Conservation (phyloP, 1,140 invertebrate species). For the Drosophila ananassae region DNA sequence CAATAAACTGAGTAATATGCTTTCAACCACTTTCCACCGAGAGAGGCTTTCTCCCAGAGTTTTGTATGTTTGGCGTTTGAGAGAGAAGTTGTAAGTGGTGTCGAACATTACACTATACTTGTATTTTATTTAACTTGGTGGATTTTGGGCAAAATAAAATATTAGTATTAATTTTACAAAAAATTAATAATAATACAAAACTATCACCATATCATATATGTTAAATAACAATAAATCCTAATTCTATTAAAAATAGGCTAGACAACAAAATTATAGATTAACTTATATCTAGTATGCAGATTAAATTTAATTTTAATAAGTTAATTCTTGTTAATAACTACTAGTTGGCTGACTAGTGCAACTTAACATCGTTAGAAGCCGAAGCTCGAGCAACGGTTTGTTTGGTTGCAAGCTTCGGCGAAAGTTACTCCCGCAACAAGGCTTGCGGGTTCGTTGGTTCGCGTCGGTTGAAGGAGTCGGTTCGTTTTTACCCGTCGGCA, state of each 20-base stretch:
- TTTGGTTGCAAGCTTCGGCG: constrained; percentile 3
- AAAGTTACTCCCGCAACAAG: not conserved
- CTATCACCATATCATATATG: not conserved
- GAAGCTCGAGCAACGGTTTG: not conserved
- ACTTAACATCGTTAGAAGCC: not conserved
- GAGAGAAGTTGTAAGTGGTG: not conserved
- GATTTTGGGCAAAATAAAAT: too few relatives aligned
- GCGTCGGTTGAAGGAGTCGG: constrained; percentile 63
- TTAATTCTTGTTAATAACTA: not conserved
- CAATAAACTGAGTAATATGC: constrained; percentile 18
- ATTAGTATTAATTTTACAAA: too few relatives aligned
- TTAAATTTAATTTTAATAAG: too few relatives aligned
- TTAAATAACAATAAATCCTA: not conserved
- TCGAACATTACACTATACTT: not conserved
- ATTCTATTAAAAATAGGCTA: not conserved
- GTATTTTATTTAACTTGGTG: not conserved
- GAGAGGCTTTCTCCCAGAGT: constrained; percentile 35
- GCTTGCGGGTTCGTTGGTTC: constrained; percentile 52
- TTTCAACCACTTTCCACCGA: constrained; percentile 12
- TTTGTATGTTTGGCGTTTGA: not conserved
- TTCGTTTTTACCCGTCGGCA: constrained; percentile 33
- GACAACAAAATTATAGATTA: not conserved
- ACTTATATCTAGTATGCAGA: not conserved
- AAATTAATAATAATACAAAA: too few relatives aligned
- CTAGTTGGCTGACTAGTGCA: not conserved